Percentiles rank a stretch among this genome's conserved stretches.
Evolutionary conservation across 2,113 vertebrate genomes (phyloP).

Genomic region (Sylvietta virens): DNA sequence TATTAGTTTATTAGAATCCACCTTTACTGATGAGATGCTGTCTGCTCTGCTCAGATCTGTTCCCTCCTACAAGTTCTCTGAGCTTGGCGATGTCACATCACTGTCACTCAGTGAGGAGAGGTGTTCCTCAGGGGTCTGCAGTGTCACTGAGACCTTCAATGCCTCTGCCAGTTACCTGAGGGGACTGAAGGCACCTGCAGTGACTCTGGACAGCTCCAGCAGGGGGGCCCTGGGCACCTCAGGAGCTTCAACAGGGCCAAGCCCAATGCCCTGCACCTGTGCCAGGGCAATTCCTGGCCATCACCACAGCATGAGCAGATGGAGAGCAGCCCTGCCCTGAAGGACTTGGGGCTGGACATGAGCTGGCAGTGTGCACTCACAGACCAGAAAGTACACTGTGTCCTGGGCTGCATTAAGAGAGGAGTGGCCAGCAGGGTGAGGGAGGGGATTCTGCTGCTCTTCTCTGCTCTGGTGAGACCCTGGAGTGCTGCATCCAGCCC

Average conservation of each 20-base stretch:
- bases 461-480: not conserved
- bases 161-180: rapidly evolving
- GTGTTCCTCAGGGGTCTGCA: not conserved
- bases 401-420: not conserved
- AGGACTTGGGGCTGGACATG: not conserved
- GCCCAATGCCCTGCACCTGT: too few species aligned
- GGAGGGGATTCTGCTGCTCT: not conserved
- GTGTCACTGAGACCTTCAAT: not conserved
- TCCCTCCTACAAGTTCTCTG: not conserved
- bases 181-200: too few species aligned
- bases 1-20: not conserved
- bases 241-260: not conserved
- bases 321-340: not conserved
- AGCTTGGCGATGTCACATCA: not conserved
- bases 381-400: not conserved
- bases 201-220: not conserved
- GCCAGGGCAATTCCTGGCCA: rapidly evolving
- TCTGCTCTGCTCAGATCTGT: not conserved
- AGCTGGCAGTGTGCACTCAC: not conserved
- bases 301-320: not conserved
- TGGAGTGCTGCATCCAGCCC: not conserved
- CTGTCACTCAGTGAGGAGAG: not conserved
- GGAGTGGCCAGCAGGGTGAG: not conserved
- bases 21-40: not conserved
- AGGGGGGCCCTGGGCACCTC: not conserved